Conservation (phyloP, 2,113 vertebrate genomes). For the Erythrocebus patas region DNA sequence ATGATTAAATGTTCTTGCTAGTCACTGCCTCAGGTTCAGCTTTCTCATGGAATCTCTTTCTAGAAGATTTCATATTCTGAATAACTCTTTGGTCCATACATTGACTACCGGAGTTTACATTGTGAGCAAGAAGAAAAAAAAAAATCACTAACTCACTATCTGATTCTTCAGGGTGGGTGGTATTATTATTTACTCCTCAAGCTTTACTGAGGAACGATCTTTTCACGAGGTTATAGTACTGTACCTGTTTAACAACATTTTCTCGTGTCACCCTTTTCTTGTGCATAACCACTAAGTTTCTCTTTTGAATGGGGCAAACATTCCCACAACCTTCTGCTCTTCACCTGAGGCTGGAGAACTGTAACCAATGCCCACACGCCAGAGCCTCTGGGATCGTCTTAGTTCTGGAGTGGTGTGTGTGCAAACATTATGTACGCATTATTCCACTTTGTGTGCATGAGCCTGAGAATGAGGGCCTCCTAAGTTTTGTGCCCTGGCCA, state of each 20-base stretch:
- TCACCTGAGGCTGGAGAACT: neutral
- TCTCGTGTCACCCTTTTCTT: neutral
- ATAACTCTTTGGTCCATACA: neutral
- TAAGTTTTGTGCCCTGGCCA: neutral
- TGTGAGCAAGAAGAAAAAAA: neutral
- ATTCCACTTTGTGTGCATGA: no score
- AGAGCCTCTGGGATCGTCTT: neutral
- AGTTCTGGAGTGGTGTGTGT: neutral
- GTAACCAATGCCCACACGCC: neutral
- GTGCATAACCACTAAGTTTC: neutral
- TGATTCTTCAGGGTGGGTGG: neutral
- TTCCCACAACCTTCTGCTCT: neutral
- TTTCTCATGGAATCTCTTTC: neutral
- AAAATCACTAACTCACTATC: neutral
- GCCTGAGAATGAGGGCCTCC: neutral
- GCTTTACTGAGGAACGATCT: neutral
- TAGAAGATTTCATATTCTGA: neutral
- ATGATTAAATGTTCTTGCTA: neutral
- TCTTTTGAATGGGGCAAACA: neutral
- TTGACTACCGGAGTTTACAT: neutral
- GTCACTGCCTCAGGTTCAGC: neutral
- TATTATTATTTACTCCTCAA: neutral
- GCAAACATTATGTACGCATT: accelerated
- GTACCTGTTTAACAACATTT: neutral
- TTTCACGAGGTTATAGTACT: neutral